A percentile compares a stretch with the other conserved stretches of the same genome.
Conservation (phyloP, 2,888 invertebrate species). For the Volucella zonaria region DNA sequence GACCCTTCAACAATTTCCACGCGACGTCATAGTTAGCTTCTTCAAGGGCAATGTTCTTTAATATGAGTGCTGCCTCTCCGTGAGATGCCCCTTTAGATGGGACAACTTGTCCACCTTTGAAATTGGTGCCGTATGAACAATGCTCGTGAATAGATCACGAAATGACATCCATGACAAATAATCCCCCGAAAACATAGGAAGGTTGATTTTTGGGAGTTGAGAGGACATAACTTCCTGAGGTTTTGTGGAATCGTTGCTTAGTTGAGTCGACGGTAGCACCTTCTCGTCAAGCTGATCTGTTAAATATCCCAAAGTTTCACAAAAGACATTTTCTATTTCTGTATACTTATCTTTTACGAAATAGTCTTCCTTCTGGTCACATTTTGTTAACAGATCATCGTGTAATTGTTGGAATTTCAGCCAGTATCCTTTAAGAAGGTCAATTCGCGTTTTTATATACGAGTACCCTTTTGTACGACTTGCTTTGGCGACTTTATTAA, state of each 20-base stretch:
- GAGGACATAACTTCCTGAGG: background rate
- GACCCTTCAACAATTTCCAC: no score
- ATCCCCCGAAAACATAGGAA: background rate
- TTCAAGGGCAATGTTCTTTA: no score
- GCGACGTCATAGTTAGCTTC: no score
- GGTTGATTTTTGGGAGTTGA: background rate
- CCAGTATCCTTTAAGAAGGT: background rate
- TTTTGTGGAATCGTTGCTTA: no score
- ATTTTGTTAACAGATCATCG: background rate
- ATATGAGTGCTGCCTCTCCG: no score
- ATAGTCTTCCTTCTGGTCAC: background rate
- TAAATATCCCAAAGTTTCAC: no score
- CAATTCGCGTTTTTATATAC: no score
- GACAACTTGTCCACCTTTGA: no score
- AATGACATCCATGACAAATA: background rate
- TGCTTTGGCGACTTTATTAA: no score
- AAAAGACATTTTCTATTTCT: background rate
- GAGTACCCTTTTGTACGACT: no score
- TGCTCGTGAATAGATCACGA: background rate
- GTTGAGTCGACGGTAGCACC: no score
- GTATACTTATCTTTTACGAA: background rate
- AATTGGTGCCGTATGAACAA: background rate
- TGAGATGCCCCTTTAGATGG: no score
- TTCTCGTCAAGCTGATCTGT: background rate
- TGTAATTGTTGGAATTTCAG: constrained; percentile 4